These are phyloP conservation scores for Artibeus jamaicensis DNA, from an alignment of 2,797 vertebrate genomes.

Conservation along the genomic window DNA sequence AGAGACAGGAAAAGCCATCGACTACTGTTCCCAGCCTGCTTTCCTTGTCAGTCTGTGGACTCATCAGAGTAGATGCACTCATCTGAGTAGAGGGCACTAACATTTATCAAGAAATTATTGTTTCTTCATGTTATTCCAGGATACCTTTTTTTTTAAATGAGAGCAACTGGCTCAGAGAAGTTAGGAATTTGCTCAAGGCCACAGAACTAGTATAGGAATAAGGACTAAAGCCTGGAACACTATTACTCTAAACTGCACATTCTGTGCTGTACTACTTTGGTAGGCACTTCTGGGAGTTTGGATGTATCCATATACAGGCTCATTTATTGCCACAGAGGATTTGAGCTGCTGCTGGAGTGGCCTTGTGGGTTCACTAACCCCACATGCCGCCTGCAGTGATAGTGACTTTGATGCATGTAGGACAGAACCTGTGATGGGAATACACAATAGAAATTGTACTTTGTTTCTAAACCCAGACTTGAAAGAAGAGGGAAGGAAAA, in stretches of 20 bases:
- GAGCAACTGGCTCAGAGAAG: background rate
- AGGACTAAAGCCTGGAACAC: background rate
- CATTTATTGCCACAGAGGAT: background rate
- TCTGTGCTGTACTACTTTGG: background rate
- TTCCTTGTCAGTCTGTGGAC: background rate
- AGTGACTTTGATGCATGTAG: background rate
- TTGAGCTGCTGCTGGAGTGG: background rate
- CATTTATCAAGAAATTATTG: background rate
- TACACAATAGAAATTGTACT: background rate
- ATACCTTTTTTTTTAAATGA: background rate
- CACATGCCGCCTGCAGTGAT: background rate
- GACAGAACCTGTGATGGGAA: background rate
- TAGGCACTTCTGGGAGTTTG: background rate
- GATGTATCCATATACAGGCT: background rate
- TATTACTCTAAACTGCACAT: background rate
- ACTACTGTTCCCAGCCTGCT: background rate
- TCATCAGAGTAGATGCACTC: background rate
- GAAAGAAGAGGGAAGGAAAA: background rate
- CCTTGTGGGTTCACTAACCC: background rate
- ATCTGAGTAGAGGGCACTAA: background rate
- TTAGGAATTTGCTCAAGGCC: background rate
- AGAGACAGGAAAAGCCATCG: conserved; percentile 50
- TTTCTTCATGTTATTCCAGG: background rate
- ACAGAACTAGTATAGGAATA: background rate
- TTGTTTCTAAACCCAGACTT: conserved; percentile 39